Base-by-base conservation (phyloP, 2,888 invertebrate species). In the Anorthoa munda region DNA sequence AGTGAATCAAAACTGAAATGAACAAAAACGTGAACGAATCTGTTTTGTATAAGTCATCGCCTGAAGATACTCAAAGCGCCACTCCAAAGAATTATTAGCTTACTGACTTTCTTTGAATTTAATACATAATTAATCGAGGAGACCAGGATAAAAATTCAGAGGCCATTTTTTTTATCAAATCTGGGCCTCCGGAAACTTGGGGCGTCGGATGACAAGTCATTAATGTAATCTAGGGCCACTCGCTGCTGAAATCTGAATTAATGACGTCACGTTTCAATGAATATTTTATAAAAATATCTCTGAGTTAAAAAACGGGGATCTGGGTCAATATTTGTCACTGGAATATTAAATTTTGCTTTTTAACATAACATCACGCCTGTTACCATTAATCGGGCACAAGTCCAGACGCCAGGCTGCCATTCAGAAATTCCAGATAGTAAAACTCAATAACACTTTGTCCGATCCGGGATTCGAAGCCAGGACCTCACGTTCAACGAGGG, bases 101-200 rank as follows among this genome's bases (percentile, higher is more conserved):
- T 81, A 76, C 85, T 80, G 82, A 83, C 79, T 87, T 88, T 80
- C 83, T 88, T 86, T 87, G 79, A 88, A 84, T 76, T 83, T 84
- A 83, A 86, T 88, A 83, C 86, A 86, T 88, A 85, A 88, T 89
- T 86, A 88, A 87, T 82, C 75, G 83, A 72, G 78, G 75, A 69
- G 61, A 66, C 79, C 58, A 67, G 48, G 56, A 75, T 65, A 83
- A 78, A 73, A 72, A 78, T 70, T 53, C 60, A 39, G 66, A 72
- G 63, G 79, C 65, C 79, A 65, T 79, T 87, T 87, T 81, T 85
- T 75, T 67, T 66, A 61, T 76, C 60, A 71, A 73, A 79, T 79
- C 68, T 76, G 69, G 74, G 66, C 18, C 21, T 55, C 51, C 55
- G 72, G 31, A 76, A 85, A 76, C 64, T 81, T 81, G 39, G 75